These are phyloP conservation scores for Euspilapteryx auroguttella DNA, from an alignment of 2,888 invertebrate genomes.

Conservation along the genomic window DNA sequence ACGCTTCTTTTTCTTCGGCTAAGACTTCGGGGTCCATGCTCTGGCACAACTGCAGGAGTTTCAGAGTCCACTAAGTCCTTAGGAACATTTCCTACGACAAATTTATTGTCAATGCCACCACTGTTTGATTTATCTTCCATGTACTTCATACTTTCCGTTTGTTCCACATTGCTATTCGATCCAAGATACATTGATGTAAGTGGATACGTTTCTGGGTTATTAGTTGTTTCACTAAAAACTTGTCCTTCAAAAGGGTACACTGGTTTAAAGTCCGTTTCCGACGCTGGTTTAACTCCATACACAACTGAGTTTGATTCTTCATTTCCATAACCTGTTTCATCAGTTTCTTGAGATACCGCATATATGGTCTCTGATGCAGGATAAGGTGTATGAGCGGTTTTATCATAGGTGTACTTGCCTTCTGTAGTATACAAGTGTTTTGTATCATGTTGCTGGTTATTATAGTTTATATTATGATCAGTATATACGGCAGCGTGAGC, in stretches of 20 bases:
- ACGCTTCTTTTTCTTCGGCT: conserved; percentile 20
- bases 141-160: conserved; percentile 29
- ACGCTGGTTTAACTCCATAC: conserved; percentile 41
- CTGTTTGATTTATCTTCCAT: conserved; percentile 19
- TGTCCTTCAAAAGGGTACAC: conserved; percentile 49
- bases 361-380: conserved; percentile 45
- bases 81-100: conserved; percentile 68
- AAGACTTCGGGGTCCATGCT: conserved; percentile 64
- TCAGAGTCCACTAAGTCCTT: conserved; percentile 57
- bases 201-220: conserved; percentile 32
- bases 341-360: conserved; percentile 37
- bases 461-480: conserved; percentile 36
- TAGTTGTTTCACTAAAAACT: conserved; percentile 39
- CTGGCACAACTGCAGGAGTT: conserved; percentile 64
- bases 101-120: conserved; percentile 46
- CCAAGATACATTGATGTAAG: conserved; percentile 52
- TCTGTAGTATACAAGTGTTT: conserved; percentile 42
- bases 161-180: conserved; percentile 35
- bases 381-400: conserved; percentile 30
- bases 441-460: conserved; percentile 22
- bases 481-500: conserved; percentile 49
- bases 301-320: conserved; percentile 39
- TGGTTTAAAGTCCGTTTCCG: conserved; percentile 45
- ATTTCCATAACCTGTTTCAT: conserved; percentile 26
- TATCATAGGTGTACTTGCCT: conserved; percentile 31